phyloP scores from a whole-genome alignment of 1,140 invertebrate species.

The Stegodyphus dumicola region DNA sequence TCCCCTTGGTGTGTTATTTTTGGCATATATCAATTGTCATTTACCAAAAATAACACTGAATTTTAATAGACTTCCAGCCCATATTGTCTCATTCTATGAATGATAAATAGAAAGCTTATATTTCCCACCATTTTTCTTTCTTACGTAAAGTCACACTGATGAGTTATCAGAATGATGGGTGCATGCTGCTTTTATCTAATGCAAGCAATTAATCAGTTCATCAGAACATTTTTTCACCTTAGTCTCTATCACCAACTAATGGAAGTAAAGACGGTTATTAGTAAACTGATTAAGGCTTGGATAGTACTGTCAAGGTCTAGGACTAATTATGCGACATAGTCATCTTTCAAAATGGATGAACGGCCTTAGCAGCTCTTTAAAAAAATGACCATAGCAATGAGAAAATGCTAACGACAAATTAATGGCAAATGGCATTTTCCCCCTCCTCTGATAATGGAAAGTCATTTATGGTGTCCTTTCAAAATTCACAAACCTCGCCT shows the following conservation, averaged over 20 bases:
- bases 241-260: slow-evolving; percentile 43
- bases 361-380: slow-evolving; percentile 8
- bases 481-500: slow-evolving; percentile 51
- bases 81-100: not conserved
- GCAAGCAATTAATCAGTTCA: slow-evolving; percentile 57
- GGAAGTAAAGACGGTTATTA: slow-evolving; percentile 59
- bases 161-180: slow-evolving; percentile 5
- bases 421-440: slow-evolving; percentile 60
- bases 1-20: too few species aligned
- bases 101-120: not conserved
- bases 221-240: slow-evolving; percentile 37
- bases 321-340: slow-evolving; percentile 47
- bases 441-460: slow-evolving; percentile 58
- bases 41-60: too few species aligned
- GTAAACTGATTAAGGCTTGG: slow-evolving; percentile 56
- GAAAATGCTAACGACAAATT: slow-evolving; percentile 61
- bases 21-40: too few species aligned
- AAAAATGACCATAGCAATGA: slow-evolving; percentile 50
- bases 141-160: not conserved
- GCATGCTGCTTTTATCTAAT: slow-evolving; percentile 6
- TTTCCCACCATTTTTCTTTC: not conserved
- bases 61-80: too few species aligned
- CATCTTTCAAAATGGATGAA: slow-evolving; percentile 52
- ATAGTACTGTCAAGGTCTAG: slow-evolving; percentile 44
- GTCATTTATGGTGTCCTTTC: slow-evolving; percentile 58